A percentile compares a stretch with the other conserved stretches of the same genome.
phyloP scores from a whole-genome alignment of 2,888 invertebrate genomes.

The Timandra comae region DNA sequence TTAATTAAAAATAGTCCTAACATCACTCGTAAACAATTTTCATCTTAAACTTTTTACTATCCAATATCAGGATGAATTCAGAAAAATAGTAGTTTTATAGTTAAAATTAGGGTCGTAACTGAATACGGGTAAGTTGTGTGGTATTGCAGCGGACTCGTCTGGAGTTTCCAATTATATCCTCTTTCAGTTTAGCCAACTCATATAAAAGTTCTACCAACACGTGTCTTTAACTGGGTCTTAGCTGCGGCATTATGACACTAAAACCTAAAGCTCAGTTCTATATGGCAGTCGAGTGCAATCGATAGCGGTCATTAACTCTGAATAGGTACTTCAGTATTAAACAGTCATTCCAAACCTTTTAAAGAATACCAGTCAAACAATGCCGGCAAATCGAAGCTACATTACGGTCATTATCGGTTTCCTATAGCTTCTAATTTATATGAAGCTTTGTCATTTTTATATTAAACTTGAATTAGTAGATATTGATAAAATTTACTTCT shows the following conservation, averaged over 20 bases:
- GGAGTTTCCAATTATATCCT: constrained; percentile 70
- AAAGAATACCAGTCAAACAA: constrained; percentile 23
- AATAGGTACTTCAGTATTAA: constrained; percentile 23
- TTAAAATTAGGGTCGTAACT: constrained; percentile 50
- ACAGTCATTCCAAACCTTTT: constrained; percentile 24
- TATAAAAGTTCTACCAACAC: constrained; percentile 66
- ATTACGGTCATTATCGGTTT: constrained; percentile 19
- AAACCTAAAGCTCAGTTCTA: constrained; percentile 16
- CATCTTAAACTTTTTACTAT: constrained; percentile 9
- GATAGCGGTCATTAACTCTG: constrained; percentile 23
- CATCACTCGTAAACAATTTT: neutral
- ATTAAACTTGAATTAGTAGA: too few relatives aligned
- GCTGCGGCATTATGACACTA: constrained; percentile 30
- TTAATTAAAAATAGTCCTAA: too few relatives aligned
- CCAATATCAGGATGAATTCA: too few relatives aligned
- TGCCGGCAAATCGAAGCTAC: constrained; percentile 19
- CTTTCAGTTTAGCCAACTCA: constrained; percentile 64
- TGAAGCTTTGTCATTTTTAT: too few relatives aligned
- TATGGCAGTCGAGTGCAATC: constrained; percentile 20
- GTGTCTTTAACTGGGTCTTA: constrained; percentile 45
- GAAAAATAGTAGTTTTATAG: constrained; percentile 38
- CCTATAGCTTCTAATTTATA: constrained; percentile 17
- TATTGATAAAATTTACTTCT: too few relatives aligned
- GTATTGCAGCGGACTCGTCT: constrained; percentile 50
- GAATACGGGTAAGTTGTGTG: constrained; percentile 30